Evolutionary conservation across 2,888 invertebrate genomes (phyloP), one percentile per base, ranked within the genome.

Genomic region (Epirrhoe tristata): DNA sequence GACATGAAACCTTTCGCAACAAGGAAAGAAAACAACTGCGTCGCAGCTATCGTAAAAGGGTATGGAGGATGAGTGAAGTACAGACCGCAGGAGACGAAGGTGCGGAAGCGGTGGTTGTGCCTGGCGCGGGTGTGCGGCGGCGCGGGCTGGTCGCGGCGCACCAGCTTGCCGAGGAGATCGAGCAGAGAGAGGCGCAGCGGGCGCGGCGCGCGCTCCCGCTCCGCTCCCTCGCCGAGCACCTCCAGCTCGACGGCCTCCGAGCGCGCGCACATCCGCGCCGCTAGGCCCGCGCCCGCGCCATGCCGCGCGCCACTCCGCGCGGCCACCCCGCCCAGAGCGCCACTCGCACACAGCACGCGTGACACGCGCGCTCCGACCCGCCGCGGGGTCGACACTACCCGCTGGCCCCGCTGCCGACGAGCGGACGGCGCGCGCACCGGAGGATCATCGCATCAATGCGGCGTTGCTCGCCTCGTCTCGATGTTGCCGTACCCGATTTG

Each of bases 211-310:
- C 96, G 96, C 94, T 96, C 70, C 17, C 95, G 84, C 95, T 93
- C 86, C 95, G 31, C 67, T 94, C 96, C 96, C 94, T 96, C 96
- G 75, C 96, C 96, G 96, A 97, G 96, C 88, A 92, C 86, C 96
- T 96, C 94, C 96, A 95, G 94, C 96, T 96, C 94, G 94, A 96
- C 92, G 94, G 96, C 96, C 84, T 96, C 96, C 34, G 96, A 96
- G 79, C 96, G 96, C 82, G 96, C 95, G 96, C 96, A 96, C 96
- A 96, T 96, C 95, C 81, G 95, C 95, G 91, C 95, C 96, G 81
- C 94, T 95, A 81, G 95, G 95, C 83, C 95, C 95, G 95, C 95
- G 95, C 83, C 95, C 95, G 95, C 96, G 95, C 89, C 96, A 96
- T 86, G 95, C 94, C 76, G 95, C 95, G 79, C 95, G 95, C 71